These are phyloP conservation scores for Apodemia arnacis DNA, from an alignment of 2,888 invertebrate species.

Conservation along the genomic window DNA sequence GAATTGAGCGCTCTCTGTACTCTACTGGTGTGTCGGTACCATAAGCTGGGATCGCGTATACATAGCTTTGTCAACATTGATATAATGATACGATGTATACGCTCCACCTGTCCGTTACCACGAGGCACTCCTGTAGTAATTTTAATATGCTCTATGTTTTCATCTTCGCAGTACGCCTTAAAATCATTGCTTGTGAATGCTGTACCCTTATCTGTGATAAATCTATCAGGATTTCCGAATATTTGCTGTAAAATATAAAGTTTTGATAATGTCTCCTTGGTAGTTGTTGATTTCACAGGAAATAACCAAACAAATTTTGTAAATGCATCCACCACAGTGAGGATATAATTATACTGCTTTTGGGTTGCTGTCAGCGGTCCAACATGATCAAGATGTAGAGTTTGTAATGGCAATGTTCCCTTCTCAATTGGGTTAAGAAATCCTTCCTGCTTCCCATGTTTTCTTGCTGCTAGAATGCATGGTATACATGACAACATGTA, in stretches of 20 bases:
- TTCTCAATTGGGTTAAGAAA: constrained; percentile 66
- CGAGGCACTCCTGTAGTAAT: constrained; percentile 86
- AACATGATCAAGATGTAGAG: constrained; percentile 84
- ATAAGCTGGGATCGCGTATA: constrained; percentile 34
- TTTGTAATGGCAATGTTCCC: constrained; percentile 63
- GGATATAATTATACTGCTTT: constrained; percentile 87
- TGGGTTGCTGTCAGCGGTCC: constrained; percentile 86
- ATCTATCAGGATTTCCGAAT: constrained; percentile 88
- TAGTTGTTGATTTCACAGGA: constrained; percentile 85
- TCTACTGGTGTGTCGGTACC: constrained; percentile 48
- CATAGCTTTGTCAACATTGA: constrained; percentile 57
- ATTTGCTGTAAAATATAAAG: constrained; percentile 73
- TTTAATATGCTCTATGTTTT: constrained; percentile 85
- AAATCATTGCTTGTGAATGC: constrained; percentile 88
- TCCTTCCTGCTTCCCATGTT: constrained; percentile 84
- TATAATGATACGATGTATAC: constrained; percentile 38
- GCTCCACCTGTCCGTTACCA: constrained; percentile 87
- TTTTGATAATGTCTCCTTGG: constrained; percentile 85
- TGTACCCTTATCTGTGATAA: constrained; percentile 87
- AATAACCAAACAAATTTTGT: constrained; percentile 89
- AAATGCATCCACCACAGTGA: constrained; percentile 87
- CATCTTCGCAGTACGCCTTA: constrained; percentile 86
- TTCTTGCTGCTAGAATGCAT: constrained; percentile 82
- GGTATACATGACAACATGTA: constrained; percentile 65
- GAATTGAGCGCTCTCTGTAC: constrained; percentile 77